phyloP scores from a whole-genome alignment of 2,797 vertebrate species.

The Acanthornis magna region DNA sequence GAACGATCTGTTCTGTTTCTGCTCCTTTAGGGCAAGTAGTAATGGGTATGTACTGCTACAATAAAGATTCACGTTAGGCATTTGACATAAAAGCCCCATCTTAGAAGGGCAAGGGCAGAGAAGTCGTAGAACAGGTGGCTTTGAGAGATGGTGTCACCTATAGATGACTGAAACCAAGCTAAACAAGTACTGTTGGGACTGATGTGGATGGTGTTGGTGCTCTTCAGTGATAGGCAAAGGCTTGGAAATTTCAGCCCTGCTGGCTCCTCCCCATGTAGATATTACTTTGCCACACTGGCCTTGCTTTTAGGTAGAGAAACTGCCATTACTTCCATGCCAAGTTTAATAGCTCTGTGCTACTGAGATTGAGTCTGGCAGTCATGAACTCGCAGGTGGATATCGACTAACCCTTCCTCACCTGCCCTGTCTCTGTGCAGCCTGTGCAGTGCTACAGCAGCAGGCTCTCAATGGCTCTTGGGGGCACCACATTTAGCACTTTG shows the following conservation, averaged over 20 bases:
- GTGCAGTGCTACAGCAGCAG: not conserved
- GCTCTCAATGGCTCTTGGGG: not conserved
- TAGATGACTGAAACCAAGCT: not conserved
- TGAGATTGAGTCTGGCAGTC: not conserved
- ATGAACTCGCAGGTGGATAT: not conserved
- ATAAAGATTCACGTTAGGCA: not conserved
- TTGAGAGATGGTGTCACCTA: not conserved
- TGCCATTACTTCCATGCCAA: not conserved
- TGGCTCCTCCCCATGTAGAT: not conserved
- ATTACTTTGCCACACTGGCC: not conserved
- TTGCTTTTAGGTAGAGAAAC: not conserved
- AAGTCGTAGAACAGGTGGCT: not conserved
- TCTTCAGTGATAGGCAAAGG: not conserved
- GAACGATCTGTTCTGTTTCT: not conserved
- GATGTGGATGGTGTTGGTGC: not conserved
- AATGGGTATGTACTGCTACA: not conserved
- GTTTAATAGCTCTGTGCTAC: not conserved
- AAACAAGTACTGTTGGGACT: not conserved
- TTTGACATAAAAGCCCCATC: fast-evolving
- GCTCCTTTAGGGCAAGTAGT: not conserved
- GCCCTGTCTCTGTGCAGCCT: not conserved
- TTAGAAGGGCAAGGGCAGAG: not conserved
- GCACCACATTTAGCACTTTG: not conserved
- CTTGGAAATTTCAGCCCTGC: not conserved
- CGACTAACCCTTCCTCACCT: not conserved